phyloP scores from a whole-genome alignment of 2,113 vertebrate genomes.

The Nyctereutes procyonoides region DNA sequence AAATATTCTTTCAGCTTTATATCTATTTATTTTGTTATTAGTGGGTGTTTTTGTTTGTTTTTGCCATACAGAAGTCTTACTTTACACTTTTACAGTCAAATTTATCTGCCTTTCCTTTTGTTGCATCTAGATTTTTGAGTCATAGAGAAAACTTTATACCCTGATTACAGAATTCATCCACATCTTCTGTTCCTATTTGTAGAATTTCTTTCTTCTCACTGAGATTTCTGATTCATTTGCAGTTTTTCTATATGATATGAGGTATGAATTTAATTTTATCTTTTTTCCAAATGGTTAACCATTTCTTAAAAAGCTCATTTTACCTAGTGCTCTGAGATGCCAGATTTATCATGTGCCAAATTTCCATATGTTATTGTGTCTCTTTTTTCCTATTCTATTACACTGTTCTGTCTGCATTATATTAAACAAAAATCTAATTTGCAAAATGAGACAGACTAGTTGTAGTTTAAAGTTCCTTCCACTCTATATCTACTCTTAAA shows the following conservation, averaged over 20 bases:
- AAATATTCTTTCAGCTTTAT: not conserved
- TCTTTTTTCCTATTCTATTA: conserved; percentile 26
- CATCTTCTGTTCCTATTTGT: not conserved
- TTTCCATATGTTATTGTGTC: not conserved
- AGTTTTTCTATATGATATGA: not conserved
- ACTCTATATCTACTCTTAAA: not conserved
- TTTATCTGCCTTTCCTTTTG: conserved; percentile 22
- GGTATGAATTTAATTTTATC: not conserved
- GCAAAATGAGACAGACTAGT: not conserved
- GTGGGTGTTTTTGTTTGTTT: not conserved
- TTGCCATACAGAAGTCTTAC: not conserved
- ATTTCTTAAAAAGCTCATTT: conserved; percentile 19
- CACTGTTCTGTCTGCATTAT: not conserved
- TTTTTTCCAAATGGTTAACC: not conserved
- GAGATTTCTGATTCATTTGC: not conserved
- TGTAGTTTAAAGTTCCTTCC: not conserved
- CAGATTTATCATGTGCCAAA: not conserved
- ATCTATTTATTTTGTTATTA: not conserved
- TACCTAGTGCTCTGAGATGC: not conserved
- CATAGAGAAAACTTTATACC: not conserved
- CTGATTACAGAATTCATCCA: not conserved
- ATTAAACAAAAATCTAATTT: conserved; percentile 21
- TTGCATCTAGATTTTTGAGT: not conserved
- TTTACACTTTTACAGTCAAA: conserved; percentile 27
- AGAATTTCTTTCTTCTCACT: not conserved